phyloP scores from a whole-genome alignment of 2,888 invertebrate genomes.

The Pyrrhia umbra region DNA sequence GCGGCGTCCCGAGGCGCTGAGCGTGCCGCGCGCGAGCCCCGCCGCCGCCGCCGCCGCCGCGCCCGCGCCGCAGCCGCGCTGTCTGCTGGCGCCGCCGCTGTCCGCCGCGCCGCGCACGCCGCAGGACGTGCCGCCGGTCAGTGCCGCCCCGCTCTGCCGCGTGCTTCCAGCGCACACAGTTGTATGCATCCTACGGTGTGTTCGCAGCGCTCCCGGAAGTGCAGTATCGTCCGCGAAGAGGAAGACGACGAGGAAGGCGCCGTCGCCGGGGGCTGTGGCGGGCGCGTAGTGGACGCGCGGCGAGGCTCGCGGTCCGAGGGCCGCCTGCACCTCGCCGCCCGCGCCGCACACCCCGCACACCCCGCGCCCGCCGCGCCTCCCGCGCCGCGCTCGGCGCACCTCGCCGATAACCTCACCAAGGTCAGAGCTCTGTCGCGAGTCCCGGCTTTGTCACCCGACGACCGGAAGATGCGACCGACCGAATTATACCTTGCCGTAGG shows the following conservation, averaged over 20 bases:
- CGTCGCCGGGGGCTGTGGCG: constrained; percentile 88
- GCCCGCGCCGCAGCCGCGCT: constrained; percentile 69
- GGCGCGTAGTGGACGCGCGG: constrained; percentile 89
- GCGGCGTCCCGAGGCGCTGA: constrained; percentile 54
- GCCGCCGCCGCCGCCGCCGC: constrained; percentile 65
- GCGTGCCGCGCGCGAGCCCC: constrained; percentile 68
- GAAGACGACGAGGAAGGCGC: constrained; percentile 96
- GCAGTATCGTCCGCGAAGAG: constrained; percentile 97
- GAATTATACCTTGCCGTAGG: constrained; percentile 61
- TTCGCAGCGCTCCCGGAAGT: constrained; percentile 93
- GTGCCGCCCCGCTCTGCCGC: background rate
- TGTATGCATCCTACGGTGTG: background rate
- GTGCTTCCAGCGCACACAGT: background rate
- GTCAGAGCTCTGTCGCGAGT: constrained; percentile 59
- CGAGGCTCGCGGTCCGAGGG: constrained; percentile 95
- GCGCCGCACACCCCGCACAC: constrained; percentile 87
- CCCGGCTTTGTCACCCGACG: constrained; percentile 20
- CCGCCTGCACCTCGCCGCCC: constrained; percentile 92
- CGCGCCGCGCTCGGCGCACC: constrained; percentile 87
- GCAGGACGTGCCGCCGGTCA: constrained; percentile 92
- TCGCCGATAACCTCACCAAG: constrained; percentile 90
- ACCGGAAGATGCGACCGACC: constrained; percentile 33
- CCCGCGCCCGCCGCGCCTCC: constrained; percentile 90
- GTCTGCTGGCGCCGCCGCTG: constrained; percentile 83
- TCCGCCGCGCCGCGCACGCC: constrained; percentile 91